Evolutionary conservation across 2,113 vertebrate species (phyloP).

Genomic region (Triplophysa tibetana): DNA sequence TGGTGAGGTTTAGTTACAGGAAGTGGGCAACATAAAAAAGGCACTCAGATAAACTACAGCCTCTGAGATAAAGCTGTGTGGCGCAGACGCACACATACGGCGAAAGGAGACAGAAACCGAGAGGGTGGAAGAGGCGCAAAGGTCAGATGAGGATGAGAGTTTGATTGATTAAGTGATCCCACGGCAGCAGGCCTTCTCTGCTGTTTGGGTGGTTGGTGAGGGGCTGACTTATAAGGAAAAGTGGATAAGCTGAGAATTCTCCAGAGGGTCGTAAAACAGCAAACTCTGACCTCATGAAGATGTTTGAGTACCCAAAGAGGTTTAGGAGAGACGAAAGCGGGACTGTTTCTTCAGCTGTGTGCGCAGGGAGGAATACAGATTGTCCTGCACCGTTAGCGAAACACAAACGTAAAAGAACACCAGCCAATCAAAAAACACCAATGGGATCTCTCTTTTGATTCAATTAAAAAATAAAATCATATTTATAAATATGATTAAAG

Average conservation of each 20-base stretch:
- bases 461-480: too few species aligned
- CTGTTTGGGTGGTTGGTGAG: conserved; percentile 27
- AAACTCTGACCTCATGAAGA: conserved; percentile 46
- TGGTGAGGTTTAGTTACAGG: conserved; percentile 14
- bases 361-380: neutral
- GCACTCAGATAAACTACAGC: neutral
- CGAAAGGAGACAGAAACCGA: conserved; percentile 7
- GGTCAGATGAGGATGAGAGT: conserved; percentile 3
- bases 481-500: too few species aligned
- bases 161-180: conserved; percentile 33
- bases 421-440: neutral
- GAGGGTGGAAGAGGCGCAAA: neutral
- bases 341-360: conserved; percentile 45
- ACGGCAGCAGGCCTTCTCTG: conserved; percentile 34
- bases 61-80: conserved; percentile 11
- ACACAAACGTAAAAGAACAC: neutral
- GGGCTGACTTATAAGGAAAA: conserved; percentile 35
- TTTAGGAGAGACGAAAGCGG: conserved; percentile 49
- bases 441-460: neutral
- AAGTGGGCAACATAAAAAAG: conserved; percentile 7
- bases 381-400: neutral
- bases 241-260: conserved; percentile 47
- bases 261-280: conserved; percentile 47
- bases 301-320: conserved; percentile 45
- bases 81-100: conserved; percentile 30